Conservation (phyloP, 1,140 invertebrate genomes). For the Drosophila rhopaloa region DNA sequence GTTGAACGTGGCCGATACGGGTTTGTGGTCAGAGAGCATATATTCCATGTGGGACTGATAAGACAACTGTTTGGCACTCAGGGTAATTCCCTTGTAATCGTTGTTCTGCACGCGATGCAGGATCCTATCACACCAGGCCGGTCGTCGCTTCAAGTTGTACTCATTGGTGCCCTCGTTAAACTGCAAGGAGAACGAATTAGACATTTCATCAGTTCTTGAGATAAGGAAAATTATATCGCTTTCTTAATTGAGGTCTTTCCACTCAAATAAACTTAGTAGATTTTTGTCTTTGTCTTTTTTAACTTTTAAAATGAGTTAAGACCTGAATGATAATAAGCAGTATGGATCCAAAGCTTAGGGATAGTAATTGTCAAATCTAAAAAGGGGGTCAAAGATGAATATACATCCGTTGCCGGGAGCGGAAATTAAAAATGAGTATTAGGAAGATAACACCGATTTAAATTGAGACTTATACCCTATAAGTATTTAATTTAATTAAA, state of each 20-base stretch:
- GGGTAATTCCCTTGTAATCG: constrained; percentile 78
- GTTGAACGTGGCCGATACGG: constrained; percentile 95
- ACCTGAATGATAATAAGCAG: no score
- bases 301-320: no score
- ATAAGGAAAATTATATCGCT: not conserved
- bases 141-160: constrained; percentile 94
- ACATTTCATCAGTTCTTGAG: not conserved
- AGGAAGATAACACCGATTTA: no score
- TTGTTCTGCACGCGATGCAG: constrained; percentile 91
- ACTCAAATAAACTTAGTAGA: not conserved
- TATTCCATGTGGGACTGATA: constrained; percentile 95
- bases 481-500: not conserved
- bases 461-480: no score
- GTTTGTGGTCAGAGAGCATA: constrained; percentile 98
- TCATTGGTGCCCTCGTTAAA: constrained; percentile 89
- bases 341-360: not conserved
- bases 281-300: not conserved
- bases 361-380: no score
- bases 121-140: constrained; percentile 99
- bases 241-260: not conserved
- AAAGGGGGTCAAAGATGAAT: no score
- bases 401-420: no score
- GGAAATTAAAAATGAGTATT: not conserved
- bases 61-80: constrained; percentile 89
- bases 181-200: constrained; percentile 36